Base-by-base conservation (phyloP, 92 coral and sea anemone genomes). In the Zoanthus gigantus region DNA sequence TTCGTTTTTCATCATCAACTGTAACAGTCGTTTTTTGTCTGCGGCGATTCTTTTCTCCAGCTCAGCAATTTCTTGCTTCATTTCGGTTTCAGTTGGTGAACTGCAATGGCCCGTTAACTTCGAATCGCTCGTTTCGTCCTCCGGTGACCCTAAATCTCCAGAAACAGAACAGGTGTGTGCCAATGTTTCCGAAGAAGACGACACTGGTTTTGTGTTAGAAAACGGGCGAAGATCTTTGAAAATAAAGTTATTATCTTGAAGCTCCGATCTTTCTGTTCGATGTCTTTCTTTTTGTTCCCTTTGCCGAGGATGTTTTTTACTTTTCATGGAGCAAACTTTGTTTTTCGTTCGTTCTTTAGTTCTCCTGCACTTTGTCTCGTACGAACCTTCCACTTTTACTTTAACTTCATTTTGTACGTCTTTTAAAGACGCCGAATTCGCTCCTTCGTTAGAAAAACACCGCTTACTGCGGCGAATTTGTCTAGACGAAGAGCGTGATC, bases 21-120 rank as follows among this genome's bases (percentile, higher is more conserved):
- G 85, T 17, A 90, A 68, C 3, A 95, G 87, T 34, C 98, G 89
- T 72, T 91, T 91, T 56, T 84, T 89, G 50, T 95, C 98, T 0
- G 89, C 88, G 7, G 93, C 91, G 16, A 95, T 95, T n/a, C 95
- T 86, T 50, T 44, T 68, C 57, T 95, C 95, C 46, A 97, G 89
- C 63, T 95, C 99, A 5, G 86, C 88, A 48, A 97, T 92, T 92
- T 97, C 99, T 58, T 66, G 89, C 42, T 47, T 86, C 94, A 97
- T 94, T 37, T 88, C 91, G 44, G 86, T 92, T 46, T 87, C 92
- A 29, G 92, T 90, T 2, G 93, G 89, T 57, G 94, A 87, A 47
- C 2, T 66, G 84, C 87, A 78, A 47, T 80, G 68, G 30, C 46
- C 45, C 10, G 42, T 18, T 9, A 7, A 23, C 42, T 14, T 44